Evolutionary conservation across 1,140 invertebrate genomes (phyloP).

Genomic region (Drosophila bifasciata): DNA sequence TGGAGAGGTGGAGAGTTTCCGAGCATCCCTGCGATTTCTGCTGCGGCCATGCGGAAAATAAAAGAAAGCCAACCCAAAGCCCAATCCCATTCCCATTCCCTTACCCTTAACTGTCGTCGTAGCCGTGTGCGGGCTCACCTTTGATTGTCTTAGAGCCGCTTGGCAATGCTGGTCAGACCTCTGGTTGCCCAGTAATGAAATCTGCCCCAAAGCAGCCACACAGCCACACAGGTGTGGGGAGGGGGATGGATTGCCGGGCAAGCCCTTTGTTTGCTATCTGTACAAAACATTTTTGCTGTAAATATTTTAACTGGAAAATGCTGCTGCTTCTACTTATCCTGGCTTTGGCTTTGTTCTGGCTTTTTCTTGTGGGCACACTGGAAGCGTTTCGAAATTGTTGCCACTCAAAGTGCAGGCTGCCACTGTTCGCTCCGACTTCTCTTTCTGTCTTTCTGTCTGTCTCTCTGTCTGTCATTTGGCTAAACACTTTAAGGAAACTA

Average conservation of each 20-base stretch:
- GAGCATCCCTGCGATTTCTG: conserved; percentile 23
- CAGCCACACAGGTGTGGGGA: neutral
- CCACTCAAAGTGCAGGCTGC: conserved; percentile 43
- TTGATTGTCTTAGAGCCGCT: conserved; percentile 71
- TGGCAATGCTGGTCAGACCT: conserved; percentile 63
- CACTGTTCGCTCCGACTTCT: neutral
- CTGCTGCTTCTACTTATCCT: conserved; percentile 40
- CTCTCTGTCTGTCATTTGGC: conserved; percentile 51
- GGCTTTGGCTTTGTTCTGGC: conserved; percentile 24
- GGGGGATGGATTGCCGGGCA: conserved; percentile 1
- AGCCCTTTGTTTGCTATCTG: conserved; percentile 49
- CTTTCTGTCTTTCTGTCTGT: conserved; percentile 31
- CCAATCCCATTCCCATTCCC: conserved; percentile 1
- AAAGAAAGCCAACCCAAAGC: conserved; percentile 52
- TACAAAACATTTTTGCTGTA: conserved; percentile 52
- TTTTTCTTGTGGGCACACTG: conserved; percentile 47
- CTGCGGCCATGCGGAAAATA: conserved; percentile 64
- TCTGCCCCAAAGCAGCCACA: conserved; percentile 21
- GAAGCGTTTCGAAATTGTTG: conserved; percentile 62
- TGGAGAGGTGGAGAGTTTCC: conserved; percentile 17
- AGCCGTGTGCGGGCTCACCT: conserved; percentile 59
- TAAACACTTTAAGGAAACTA: conserved; percentile 63
- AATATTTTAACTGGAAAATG: conserved; percentile 69
- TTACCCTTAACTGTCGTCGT: conserved; percentile 35
- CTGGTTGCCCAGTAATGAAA: conserved; percentile 60